Base-by-base conservation (phyloP, 2,797 vertebrate species). In the Coreius guichenoti region DNA sequence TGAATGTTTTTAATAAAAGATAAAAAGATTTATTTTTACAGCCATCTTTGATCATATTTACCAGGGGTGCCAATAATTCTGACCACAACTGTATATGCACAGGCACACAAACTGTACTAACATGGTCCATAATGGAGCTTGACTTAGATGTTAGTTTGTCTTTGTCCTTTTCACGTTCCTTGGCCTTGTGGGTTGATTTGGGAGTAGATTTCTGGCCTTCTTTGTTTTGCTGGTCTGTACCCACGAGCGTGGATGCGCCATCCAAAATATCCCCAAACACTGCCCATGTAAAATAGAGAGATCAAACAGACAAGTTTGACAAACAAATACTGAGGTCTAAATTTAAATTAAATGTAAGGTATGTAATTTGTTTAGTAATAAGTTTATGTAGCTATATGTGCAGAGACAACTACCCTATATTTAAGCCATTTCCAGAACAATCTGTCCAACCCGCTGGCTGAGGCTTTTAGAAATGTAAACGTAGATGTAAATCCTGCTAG, bases 111-210 rank as follows among this genome's bases (percentile, higher is more conserved):
- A 80, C 8, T 36, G 12, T 70, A 82, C 82, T 54, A 91, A 94
- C 94, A 88, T 87, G 87, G 68, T 95, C 95, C 68, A 91, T 91
- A 45, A 54, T 93, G 88, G 89, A 88, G 79, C 26, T 76, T 39
- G 87, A 31, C 86, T 93, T 96, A 23, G 95, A 93, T 43, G 88
- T 67, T 74, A 80, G 12, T 90, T 95, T 94, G 82, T 95, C 97
- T 65, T 93, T 88, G 80, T 92, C 89, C 80, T 91, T 94, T 29
- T 93, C 92, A 84, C 89, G 95, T 2, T 96, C 94, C 88, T 96
- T 96, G 43, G 89, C 47, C 93, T 95, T 97, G 75, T 87, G 92
- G 39, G n/a, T 90, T 75, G 85, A 11, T 92, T 95, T 97, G 82
- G 91, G 80, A 88, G 89, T 76, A 68, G 91, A 86, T 89, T 95